Base-by-base conservation (phyloP, 2,797 vertebrate genomes). In the Oryzias sinensis region DNA sequence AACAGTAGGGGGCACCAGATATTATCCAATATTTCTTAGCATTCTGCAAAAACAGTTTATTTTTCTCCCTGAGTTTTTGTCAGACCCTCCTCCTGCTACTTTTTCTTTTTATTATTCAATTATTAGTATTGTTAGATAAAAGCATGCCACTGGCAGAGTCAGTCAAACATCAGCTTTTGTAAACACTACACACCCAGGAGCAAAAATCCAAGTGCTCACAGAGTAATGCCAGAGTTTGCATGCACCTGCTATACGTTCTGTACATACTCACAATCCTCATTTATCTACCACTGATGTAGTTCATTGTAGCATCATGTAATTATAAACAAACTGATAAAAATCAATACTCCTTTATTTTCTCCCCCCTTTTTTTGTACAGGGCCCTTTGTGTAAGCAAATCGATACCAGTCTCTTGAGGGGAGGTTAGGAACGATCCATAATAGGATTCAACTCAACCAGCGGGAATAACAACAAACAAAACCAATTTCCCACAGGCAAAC, bases 251-350 rank as follows among this genome's bases (percentile, higher is more conserved):
- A 18, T 50, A 20, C 5, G 49, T 58, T 44, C 68, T 53, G 53
- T 49, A 54, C 14, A 27, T 54, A 43, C 41, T 50, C 49, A n/a
- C 65, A 53, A 74, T 77, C 56, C 68, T 22, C 29, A 5, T 47
- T 44, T 44, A 59, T 46, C 57, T 67, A 0, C 60, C 63, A 44
- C 17, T 2, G 20, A 25, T 46, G 51, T 54, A 49, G 16, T 81
- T 71, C 58, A 20, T 62, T 62, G 73, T 59, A 68, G 59, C 42
- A 14, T 50, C 48, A 11, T 68, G 75, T 78, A 78, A 85, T 84
- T 82, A 78, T 47, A 74, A 76, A 73, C 68, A 76, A 81, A 70
- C 65, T 65, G 72, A 80, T 69, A 71, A 72, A 80, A 80, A 85
- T 87, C 82, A 70, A 85, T 87, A 76, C 64, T 50, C 56, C 29